A percentile compares a stretch with the other conserved stretches of the same genome.
phyloP scores from a whole-genome alignment of 2,797 vertebrate genomes.

The Diceros bicornis region DNA sequence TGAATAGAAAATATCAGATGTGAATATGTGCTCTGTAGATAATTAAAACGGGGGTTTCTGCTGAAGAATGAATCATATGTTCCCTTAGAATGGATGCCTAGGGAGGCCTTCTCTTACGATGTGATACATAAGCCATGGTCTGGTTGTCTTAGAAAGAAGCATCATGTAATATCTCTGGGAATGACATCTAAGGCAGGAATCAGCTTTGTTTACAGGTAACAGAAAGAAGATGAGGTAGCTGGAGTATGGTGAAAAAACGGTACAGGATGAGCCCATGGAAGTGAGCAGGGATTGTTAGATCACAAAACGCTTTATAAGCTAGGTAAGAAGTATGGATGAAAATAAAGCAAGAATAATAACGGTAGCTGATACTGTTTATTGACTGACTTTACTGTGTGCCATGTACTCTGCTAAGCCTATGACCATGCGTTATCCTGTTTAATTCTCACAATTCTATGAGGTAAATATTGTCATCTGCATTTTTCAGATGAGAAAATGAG shows the following conservation, averaged over 20 bases:
- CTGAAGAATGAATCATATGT: neutral
- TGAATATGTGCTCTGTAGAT: neutral
- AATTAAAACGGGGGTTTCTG: neutral
- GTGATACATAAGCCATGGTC: neutral
- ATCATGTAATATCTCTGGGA: neutral
- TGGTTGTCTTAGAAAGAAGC: neutral
- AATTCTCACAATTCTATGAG: neutral
- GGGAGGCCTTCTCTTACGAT: neutral
- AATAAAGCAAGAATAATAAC: neutral
- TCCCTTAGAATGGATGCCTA: neutral
- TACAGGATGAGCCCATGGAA: neutral
- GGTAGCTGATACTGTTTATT: neutral
- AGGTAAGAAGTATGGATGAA: neutral
- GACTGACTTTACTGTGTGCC: neutral
- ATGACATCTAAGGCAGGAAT: neutral
- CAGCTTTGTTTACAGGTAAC: neutral
- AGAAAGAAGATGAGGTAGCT: neutral
- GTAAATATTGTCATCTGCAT: neutral
- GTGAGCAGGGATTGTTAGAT: neutral
- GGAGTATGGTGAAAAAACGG: neutral
- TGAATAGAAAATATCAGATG: neutral
- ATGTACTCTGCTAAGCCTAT: neutral
- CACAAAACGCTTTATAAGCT: neutral
- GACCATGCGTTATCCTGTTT: neutral
- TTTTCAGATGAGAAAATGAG: conserved; percentile 4